A percentile compares a stretch with the other conserved stretches of the same genome.
Evolutionary conservation across 2,797 vertebrate genomes (phyloP).

Genomic region (Lacerta agilis): DNA sequence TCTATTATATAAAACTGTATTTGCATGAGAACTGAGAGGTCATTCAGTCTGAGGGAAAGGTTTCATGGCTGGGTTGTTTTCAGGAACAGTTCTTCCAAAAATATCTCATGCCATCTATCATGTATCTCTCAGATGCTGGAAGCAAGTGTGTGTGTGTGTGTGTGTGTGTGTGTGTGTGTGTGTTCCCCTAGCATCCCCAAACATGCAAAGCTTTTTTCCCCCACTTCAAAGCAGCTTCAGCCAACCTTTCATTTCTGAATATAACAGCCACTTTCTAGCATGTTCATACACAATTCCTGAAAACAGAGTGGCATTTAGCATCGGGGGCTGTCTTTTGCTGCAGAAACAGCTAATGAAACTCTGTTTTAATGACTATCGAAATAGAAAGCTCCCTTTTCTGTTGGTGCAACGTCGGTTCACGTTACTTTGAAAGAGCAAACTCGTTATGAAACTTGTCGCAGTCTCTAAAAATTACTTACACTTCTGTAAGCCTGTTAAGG

Average conservation of each 20-base stretch:
- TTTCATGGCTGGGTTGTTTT: background rate
- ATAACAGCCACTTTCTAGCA: background rate
- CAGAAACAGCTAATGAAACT: conserved; percentile 15
- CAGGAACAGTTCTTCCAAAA: background rate
- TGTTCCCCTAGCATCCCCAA: background rate
- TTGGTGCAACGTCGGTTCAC: background rate
- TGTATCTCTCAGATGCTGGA: background rate
- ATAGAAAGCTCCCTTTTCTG: conserved; percentile 3
- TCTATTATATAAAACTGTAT: background rate
- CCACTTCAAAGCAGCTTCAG: background rate
- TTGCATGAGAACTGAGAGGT: background rate
- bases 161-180: too few species aligned
- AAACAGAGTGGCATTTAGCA: background rate
- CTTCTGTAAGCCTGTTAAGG: conserved; percentile 11
- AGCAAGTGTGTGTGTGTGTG: background rate
- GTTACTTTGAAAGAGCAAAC: background rate
- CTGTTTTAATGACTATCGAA: conserved; percentile 6
- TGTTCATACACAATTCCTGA: background rate
- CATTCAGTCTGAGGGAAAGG: background rate
- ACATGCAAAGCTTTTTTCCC: background rate
- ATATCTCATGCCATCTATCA: background rate
- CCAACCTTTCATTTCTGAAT: background rate
- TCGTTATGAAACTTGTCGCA: rapidly evolving
- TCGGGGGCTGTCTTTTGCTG: background rate
- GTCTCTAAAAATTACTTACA: conserved; percentile 12